These are phyloP conservation scores for Rhynchopsitta pachyrhyncha DNA, from an alignment of 2,113 vertebrate species.

Conservation along the genomic window DNA sequence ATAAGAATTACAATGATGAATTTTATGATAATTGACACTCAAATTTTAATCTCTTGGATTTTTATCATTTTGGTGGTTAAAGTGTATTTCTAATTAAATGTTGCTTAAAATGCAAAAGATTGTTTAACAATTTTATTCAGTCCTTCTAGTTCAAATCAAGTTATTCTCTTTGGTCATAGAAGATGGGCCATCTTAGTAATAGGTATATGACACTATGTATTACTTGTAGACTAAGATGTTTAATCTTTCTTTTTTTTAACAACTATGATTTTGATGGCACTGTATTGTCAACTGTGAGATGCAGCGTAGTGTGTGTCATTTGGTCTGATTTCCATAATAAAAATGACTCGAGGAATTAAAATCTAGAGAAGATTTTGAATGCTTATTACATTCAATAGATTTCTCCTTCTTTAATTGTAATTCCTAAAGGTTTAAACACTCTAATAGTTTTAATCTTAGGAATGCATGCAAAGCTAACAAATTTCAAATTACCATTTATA, in stretches of 20 bases:
- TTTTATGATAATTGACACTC: conserved; percentile 99
- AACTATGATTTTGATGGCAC: conserved; percentile 61
- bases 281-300: conserved; percentile 44
- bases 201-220: conserved; percentile 68
- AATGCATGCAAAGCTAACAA: background rate
- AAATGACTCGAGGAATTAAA: background rate
- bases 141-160: conserved; percentile 73
- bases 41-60: conserved; percentile 92
- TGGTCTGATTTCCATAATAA: conserved; percentile 5
- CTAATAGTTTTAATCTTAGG: background rate
- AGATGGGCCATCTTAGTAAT: conserved; percentile 62
- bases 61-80: conserved; percentile 91
- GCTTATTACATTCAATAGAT: background rate
- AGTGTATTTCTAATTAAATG: conserved; percentile 95
- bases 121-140: conserved; percentile 77
- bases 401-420: background rate
- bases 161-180: conserved; percentile 77
- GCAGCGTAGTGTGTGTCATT: background rate
- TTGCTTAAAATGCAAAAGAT: conserved; percentile 91
- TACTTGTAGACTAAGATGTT: conserved; percentile 69
- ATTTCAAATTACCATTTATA: background rate
- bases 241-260: conserved; percentile 62
- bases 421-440: background rate
- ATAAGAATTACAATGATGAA: conserved; percentile 99
- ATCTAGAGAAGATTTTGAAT: background rate